phyloP scores from a whole-genome alignment of 2,888 invertebrate genomes.

The Rotaria socialis region DNA sequence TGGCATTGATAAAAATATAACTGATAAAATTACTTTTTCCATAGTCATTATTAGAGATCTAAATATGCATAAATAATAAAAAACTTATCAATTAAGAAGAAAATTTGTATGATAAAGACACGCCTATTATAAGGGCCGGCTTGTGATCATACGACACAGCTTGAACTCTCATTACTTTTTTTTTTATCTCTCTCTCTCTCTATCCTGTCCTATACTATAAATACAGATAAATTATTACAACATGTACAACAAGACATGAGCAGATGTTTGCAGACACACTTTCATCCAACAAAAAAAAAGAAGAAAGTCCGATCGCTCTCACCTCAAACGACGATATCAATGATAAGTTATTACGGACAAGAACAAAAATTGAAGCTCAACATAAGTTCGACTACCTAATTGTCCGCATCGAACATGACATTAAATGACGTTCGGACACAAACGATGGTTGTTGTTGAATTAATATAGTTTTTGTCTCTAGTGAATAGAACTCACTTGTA shows the following conservation, averaged over 20 bases:
- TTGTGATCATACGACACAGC: not conserved
- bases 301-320: not conserved
- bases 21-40: not conserved
- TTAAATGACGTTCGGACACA: not conserved
- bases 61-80: not conserved
- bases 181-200: not conserved
- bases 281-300: not conserved
- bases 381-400: conserved; percentile 9
- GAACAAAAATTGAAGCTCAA: not conserved
- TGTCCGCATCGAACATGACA: conserved; percentile 21
- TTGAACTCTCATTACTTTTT: conserved; percentile 1
- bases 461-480: conserved; percentile 13
- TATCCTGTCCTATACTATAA: not conserved
- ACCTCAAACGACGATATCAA: not conserved
- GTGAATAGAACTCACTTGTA: conserved; percentile 5
- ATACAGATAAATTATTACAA: conserved; percentile 13
- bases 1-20: not conserved
- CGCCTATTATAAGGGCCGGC: not conserved
- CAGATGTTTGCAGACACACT: not conserved
- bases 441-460: conserved; percentile 1
- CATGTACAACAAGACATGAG: not conserved
- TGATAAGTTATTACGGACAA: not conserved
- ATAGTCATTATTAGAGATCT: not conserved
- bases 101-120: not conserved
- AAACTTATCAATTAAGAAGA: not conserved